Conservation (phyloP, 2,113 vertebrate genomes). For the Apteryx owenii region DNA sequence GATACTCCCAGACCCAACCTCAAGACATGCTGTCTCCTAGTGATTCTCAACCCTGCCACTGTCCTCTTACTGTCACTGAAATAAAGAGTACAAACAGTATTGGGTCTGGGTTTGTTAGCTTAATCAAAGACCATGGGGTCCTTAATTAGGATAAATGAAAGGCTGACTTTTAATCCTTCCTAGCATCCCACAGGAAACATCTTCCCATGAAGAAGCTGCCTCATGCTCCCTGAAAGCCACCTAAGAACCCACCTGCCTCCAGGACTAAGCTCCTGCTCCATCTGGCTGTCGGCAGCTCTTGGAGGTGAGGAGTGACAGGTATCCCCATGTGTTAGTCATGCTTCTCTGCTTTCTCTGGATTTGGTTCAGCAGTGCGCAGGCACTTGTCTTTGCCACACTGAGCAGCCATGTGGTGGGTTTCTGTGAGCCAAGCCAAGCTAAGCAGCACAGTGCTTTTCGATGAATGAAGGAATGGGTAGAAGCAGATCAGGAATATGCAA, state of each 20-base stretch:
- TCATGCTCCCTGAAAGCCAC: not conserved
- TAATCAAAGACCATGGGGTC: not conserved
- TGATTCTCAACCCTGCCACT: not conserved
- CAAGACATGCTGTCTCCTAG: not conserved
- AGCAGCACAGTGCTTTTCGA: not conserved
- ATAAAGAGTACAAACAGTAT: not conserved
- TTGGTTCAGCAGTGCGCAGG: not conserved
- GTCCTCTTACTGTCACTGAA: not conserved
- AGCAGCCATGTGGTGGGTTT: not conserved
- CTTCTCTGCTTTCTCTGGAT: not conserved
- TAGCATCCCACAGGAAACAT: not conserved
- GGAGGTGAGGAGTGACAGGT: not conserved
- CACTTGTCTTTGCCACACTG: not conserved
- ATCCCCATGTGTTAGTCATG: accelerated
- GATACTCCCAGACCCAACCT: not conserved
- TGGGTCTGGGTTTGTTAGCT: not conserved
- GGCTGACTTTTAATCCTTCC: not conserved
- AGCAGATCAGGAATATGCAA: not conserved
- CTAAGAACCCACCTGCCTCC: accelerated
- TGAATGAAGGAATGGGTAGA: not conserved
- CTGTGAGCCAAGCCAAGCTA: not conserved
- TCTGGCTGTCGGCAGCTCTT: not conserved
- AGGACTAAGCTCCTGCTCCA: not conserved
- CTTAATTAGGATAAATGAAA: not conserved
- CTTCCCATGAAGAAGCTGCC: not conserved